phyloP scores from a whole-genome alignment of 2,888 invertebrate species.

The Punctoribates punctum region DNA sequence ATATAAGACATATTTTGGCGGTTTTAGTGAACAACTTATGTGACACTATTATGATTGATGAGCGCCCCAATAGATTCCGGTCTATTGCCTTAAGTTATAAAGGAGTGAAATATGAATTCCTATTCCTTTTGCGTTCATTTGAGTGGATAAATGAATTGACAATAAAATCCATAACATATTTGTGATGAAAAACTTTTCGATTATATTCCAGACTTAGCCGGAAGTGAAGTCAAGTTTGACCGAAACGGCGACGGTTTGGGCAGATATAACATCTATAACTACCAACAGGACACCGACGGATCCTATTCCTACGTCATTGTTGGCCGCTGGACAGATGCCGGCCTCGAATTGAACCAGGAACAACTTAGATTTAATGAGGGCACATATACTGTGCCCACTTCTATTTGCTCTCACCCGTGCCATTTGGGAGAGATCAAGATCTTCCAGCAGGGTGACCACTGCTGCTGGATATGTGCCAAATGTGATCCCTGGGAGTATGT shows the following conservation, averaged over 20 bases:
- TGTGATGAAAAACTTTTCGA: background rate
- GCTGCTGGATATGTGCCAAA: slow-evolving; percentile 73
- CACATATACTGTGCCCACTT: slow-evolving; percentile 60
- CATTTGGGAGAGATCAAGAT: slow-evolving; percentile 64
- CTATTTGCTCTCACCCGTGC: slow-evolving; percentile 68
- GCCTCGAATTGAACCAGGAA: slow-evolving; percentile 49
- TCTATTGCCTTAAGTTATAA: background rate
- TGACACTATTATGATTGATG: slow-evolving; percentile 24
- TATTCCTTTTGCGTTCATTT: background rate
- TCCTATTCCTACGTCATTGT: slow-evolving; percentile 48
- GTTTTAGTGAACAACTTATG: slow-evolving; percentile 7
- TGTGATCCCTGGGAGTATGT: slow-evolving; percentile 69
- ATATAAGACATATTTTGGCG: background rate
- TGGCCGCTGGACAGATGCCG: slow-evolving; percentile 51
- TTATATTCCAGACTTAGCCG: slow-evolving; percentile 61
- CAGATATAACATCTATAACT: slow-evolving; percentile 70
- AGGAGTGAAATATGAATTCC: background rate
- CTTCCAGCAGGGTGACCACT: slow-evolving; percentile 63
- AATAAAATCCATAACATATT: slow-evolving; percentile 6
- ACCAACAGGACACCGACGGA: slow-evolving; percentile 56
- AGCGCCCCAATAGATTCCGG: background rate
- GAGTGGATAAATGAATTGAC: slow-evolving; percentile 3
- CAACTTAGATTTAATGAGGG: slow-evolving; percentile 49
- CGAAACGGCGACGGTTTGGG: slow-evolving; percentile 68
- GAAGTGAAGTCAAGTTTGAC: slow-evolving; percentile 67